phyloP scores from a whole-genome alignment of 2,888 invertebrate genomes.

The Idaea straminata region DNA sequence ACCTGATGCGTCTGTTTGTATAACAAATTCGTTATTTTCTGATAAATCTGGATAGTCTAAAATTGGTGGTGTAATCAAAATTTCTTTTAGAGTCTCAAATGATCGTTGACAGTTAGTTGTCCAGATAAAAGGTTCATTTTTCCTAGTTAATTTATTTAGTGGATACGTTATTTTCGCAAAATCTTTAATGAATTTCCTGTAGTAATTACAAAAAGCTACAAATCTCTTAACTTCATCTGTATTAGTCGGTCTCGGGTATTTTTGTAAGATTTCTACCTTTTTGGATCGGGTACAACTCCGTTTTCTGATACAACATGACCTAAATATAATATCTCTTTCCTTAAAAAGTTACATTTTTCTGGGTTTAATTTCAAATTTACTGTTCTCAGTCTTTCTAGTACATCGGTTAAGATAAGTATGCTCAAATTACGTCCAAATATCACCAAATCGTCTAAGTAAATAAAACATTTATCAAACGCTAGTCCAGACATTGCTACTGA shows the following conservation, averaged over 20 bases:
- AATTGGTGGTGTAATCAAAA: constrained; percentile 9
- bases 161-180: constrained; percentile 19
- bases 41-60: constrained; percentile 18
- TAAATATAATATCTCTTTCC: constrained; percentile 7
- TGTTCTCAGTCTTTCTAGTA: constrained; percentile 10
- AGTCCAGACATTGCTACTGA: no score
- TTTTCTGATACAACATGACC: constrained; percentile 9
- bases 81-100: constrained; percentile 13
- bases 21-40: constrained; percentile 13
- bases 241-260: not conserved
- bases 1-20: constrained; percentile 16
- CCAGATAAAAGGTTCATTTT: constrained; percentile 17
- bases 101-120: constrained; percentile 9
- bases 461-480: no score
- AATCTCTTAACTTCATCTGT: no score
- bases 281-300: constrained; percentile 9
- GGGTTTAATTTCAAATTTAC: constrained; percentile 13
- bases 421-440: no score
- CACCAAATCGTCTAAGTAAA: no score
- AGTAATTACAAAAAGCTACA: not conserved
- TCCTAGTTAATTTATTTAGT: constrained; percentile 20
- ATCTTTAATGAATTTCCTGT: constrained; percentile 15
- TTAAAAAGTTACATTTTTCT: constrained; percentile 6
- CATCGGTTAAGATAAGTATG: constrained; percentile 12
- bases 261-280: constrained; percentile 5